A percentile compares a stretch with the other conserved stretches of the same genome.
These are phyloP conservation scores for Lepidochitona cinerea DNA, from an alignment of 2,888 invertebrate genomes.

Conservation along the genomic window DNA sequence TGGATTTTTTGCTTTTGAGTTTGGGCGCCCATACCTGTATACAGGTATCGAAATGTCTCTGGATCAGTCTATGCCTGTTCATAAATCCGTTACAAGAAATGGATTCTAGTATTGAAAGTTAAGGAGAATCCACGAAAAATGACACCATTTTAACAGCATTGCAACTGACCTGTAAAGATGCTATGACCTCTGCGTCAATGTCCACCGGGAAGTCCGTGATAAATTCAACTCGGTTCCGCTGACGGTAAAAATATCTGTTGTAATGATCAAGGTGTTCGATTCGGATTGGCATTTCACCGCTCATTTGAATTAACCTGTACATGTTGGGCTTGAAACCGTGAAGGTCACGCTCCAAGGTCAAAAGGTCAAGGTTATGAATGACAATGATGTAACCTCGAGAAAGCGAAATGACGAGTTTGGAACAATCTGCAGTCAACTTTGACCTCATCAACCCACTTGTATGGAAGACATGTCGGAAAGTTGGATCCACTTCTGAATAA, in stretches of 20 bases:
- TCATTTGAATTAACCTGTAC: constrained; percentile 90
- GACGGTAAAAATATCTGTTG: constrained; percentile 86
- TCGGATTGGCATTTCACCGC: constrained; percentile 82
- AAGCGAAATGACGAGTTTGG: constrained; percentile 91
- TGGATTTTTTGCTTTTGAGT: no score
- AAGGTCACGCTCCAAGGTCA: constrained; percentile 84
- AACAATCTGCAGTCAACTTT: constrained; percentile 86
- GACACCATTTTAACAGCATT: neutral
- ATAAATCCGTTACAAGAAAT: no score
- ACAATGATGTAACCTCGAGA: constrained; percentile 91
- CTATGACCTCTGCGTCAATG: constrained; percentile 91
- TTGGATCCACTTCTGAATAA: constrained; percentile 47
- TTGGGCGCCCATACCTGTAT: no score
- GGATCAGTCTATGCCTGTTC: no score
- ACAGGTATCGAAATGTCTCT: no score
- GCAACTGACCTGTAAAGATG: constrained; percentile 77
- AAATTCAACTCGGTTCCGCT: constrained; percentile 89
- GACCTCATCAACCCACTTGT: constrained; percentile 90
- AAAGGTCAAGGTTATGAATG: constrained; percentile 88
- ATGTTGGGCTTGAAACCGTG: constrained; percentile 83
- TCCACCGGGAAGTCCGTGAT: constrained; percentile 89
- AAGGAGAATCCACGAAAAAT: no score
- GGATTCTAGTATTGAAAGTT: no score
- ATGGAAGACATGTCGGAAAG: constrained; percentile 76
- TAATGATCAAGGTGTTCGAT: constrained; percentile 81